Evolutionary conservation across 1,140 invertebrate genomes (phyloP).

Genomic region (Drosophila kikkawai): DNA sequence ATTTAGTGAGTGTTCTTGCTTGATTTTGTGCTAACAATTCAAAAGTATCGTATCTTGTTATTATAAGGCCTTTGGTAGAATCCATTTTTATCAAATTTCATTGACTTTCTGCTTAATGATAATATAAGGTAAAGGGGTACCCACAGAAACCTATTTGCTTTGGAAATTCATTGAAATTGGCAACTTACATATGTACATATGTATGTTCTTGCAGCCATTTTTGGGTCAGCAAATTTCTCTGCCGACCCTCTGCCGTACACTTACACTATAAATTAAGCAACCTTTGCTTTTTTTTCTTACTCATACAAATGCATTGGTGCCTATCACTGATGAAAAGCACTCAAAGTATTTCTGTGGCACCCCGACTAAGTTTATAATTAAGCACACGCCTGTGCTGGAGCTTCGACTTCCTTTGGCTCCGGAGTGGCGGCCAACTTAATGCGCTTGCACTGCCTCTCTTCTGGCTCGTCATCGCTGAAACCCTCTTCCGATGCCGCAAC

Average conservation of each 20-base stretch:
- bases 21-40: not conserved
- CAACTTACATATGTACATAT: too few species aligned
- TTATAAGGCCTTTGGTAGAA: not conserved
- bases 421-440: constrained; percentile 43
- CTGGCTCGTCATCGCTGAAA: constrained; percentile 57
- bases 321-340: not conserved
- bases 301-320: not conserved
- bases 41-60: not conserved
- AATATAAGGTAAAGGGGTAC: not conserved
- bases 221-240: too few species aligned
- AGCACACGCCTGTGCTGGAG: constrained; percentile 38
- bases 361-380: not conserved
- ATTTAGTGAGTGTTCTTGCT: not conserved
- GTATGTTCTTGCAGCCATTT: too few species aligned
- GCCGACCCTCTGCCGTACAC: too few species aligned
- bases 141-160: not conserved
- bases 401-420: constrained; percentile 42
- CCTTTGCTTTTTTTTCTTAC: too few species aligned
- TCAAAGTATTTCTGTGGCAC: not conserved
- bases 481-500: not conserved
- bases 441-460: constrained; percentile 59
- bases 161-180: not conserved
- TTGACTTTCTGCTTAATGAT: not conserved
- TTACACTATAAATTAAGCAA: too few species aligned
- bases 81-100: not conserved